These are phyloP conservation scores for Loripinus fragilis DNA, from an alignment of 2,888 invertebrate species.

Conservation along the genomic window DNA sequence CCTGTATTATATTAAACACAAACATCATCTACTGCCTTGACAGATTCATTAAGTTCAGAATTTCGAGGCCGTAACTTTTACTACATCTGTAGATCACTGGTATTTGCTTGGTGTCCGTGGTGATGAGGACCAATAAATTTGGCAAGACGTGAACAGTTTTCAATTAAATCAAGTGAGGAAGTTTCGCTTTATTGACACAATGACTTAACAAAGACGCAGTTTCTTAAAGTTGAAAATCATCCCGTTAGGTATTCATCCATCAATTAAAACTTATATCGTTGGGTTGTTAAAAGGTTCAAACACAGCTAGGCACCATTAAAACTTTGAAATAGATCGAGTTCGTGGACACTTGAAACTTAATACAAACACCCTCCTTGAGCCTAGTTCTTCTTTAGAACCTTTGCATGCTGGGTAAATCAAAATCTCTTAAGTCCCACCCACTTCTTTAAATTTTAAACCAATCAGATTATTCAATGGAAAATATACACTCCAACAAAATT, in stretches of 20 bases:
- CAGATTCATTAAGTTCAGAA: too few species aligned
- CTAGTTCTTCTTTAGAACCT: constrained; percentile 24
- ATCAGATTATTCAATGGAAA: too few species aligned
- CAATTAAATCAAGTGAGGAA: constrained; percentile 16
- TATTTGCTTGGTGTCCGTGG: too few species aligned
- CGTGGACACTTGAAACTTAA: constrained; percentile 27
- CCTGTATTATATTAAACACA: too few species aligned
- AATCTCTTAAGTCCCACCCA: too few species aligned
- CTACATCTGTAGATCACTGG: too few species aligned
- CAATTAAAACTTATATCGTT: constrained; percentile 4
- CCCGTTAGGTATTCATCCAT: background rate
- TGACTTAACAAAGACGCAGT: background rate
- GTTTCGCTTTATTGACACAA: constrained; percentile 1
- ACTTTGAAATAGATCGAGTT: constrained; percentile 15
- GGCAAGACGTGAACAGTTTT: background rate
- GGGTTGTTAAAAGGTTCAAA: constrained; percentile 16
- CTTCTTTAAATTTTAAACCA: too few species aligned
- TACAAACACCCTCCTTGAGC: constrained; percentile 27
- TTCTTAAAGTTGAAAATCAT: background rate
- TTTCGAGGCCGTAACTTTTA: too few species aligned
- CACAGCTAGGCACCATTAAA: constrained; percentile 21
- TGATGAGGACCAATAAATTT: background rate
- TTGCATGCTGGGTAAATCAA: too few species aligned
- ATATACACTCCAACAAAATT: too few species aligned
- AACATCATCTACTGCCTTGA: too few species aligned